Evolutionary conservation across 2,888 invertebrate species (phyloP).

Genomic region (Cantharis rufa): DNA sequence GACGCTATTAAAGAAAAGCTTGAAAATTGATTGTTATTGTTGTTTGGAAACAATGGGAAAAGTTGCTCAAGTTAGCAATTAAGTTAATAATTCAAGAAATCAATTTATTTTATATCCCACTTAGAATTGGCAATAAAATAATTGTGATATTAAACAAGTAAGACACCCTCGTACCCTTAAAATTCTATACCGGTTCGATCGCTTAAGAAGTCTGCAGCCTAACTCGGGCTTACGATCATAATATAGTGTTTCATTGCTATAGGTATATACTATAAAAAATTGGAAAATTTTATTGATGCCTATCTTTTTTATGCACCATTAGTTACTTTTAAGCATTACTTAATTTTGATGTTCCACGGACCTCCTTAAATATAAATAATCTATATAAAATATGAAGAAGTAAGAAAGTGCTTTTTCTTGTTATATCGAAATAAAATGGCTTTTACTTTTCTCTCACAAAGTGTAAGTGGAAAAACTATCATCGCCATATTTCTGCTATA

Average conservation of each 20-base stretch:
- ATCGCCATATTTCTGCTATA: neutral
- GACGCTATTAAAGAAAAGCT: conserved; percentile 27
- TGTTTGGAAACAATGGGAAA: conserved; percentile 11
- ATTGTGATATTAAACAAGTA: neutral
- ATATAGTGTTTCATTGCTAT: neutral
- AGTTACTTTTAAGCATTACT: neutral
- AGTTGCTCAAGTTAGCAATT: neutral
- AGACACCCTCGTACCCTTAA: neutral
- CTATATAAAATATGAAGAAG: conserved; percentile 7
- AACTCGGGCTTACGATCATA: neutral
- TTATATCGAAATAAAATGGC: conserved; percentile 1
- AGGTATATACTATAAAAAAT: neutral
- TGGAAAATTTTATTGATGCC: too few relatives aligned
- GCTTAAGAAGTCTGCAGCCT: neutral
- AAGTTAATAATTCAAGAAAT: neutral
- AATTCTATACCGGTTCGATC: neutral
- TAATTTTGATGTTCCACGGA: neutral
- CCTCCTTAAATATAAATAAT: neutral
- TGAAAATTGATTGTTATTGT: conserved; percentile 28
- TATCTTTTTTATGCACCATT: neutral
- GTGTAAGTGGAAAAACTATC: conserved; percentile 6
- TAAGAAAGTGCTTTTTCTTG: conserved; percentile 9
- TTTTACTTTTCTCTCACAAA: conserved; percentile 7
- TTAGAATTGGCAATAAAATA: neutral
- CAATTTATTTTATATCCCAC: neutral